A percentile compares a stretch with the other conserved stretches of the same genome.
Conservation (phyloP, 2,113 vertebrate genomes). For the Scatophagus argus region DNA sequence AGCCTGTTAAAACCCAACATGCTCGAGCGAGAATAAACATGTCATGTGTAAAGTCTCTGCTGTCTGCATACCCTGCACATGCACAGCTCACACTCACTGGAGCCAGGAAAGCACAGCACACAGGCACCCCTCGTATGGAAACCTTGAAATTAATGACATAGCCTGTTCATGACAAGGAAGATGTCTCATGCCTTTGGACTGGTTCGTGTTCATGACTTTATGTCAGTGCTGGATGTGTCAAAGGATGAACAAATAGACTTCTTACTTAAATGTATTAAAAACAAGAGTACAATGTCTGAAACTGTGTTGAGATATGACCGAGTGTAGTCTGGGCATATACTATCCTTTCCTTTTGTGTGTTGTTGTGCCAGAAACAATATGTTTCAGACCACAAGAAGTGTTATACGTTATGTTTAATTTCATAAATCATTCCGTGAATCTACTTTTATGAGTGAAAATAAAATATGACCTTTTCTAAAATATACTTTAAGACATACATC, state of each 20-base stretch:
- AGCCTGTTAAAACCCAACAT: slow-evolving; percentile 19
- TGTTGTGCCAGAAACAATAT: slow-evolving; percentile 42
- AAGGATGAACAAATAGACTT: slow-evolving; percentile 11
- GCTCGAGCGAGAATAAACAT: slow-evolving; percentile 51
- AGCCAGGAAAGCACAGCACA: slow-evolving; percentile 41
- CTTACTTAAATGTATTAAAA: slow-evolving; percentile 12
- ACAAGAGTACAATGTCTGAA: not conserved
- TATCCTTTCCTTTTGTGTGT: slow-evolving; percentile 13
- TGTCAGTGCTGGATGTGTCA: slow-evolving; percentile 5
- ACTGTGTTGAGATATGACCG: not conserved
- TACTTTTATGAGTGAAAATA: slow-evolving; percentile 9
- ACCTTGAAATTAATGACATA: slow-evolving; percentile 48
- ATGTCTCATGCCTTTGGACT: slow-evolving; percentile 11
- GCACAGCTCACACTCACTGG: slow-evolving; percentile 1
- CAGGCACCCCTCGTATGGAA: slow-evolving; percentile 22
- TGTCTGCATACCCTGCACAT: slow-evolving; percentile 15
- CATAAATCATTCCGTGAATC: slow-evolving; percentile 41
- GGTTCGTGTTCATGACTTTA: slow-evolving; percentile 26
- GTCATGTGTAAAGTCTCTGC: slow-evolving; percentile 25
- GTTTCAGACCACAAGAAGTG: slow-evolving; percentile 32
- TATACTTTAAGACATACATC: slow-evolving; percentile 19
- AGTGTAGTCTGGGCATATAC: slow-evolving; percentile 13
- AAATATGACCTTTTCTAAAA: slow-evolving; percentile 16
- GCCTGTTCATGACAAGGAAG: slow-evolving; percentile 27
- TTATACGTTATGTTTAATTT: slow-evolving; percentile 18